Evolutionary conservation across 2,113 vertebrate species (phyloP).

Genomic region (Lagenorhynchus albirostris): DNA sequence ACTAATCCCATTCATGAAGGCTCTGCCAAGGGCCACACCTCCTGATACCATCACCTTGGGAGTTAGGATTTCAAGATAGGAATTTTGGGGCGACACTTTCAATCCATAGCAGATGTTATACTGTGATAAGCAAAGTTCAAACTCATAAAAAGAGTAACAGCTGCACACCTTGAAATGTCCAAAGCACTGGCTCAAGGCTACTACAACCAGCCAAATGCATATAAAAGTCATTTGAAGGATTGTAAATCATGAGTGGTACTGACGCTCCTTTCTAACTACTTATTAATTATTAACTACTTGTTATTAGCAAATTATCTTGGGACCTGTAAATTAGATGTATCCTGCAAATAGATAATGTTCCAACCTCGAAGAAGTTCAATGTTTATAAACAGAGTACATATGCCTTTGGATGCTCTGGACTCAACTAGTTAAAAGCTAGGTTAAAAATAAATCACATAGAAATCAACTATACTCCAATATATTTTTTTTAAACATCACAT

Average conservation of each 20-base stretch:
- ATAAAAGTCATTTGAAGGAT: neutral
- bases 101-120: neutral
- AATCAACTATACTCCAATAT: neutral
- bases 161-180: neutral
- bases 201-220: neutral
- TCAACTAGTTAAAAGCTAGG: conserved; percentile 29
- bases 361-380: neutral
- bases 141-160: neutral
- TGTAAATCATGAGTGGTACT: neutral
- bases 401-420: neutral
- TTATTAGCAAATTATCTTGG: neutral
- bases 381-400: neutral
- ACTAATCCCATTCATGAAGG: neutral
- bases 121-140: neutral
- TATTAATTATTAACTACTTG: conserved; percentile 19
- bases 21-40: neutral
- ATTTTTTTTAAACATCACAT: neutral
- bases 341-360: neutral
- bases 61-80: neutral
- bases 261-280: conserved; percentile 13
- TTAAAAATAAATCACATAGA: conserved; percentile 17
- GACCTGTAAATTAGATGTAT: neutral
- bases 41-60: neutral
- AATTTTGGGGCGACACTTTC: neutral
- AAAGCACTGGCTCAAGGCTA: neutral